These are phyloP conservation scores for Pangasianodon hypophthalmus DNA, from an alignment of 2,113 vertebrate species.

Conservation along the genomic window DNA sequence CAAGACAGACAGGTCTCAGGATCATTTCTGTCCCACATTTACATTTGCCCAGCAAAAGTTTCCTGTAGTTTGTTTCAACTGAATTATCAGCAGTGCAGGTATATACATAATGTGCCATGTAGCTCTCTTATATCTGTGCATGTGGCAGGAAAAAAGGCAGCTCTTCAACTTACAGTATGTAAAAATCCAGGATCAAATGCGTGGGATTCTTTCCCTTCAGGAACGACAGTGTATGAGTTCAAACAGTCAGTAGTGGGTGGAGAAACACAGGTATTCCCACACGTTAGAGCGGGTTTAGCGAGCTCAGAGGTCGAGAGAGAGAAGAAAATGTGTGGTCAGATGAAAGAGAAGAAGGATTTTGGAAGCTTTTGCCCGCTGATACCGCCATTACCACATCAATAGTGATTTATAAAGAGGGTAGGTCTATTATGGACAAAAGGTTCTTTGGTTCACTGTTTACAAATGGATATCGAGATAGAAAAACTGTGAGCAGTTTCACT, in stretches of 20 bases:
- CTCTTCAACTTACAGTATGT: background rate
- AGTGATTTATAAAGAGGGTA: background rate
- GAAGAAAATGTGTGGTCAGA: slow-evolving; percentile 3
- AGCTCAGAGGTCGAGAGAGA: slow-evolving; percentile 14
- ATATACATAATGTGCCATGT: background rate
- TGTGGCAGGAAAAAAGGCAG: background rate
- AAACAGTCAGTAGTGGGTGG: slow-evolving; percentile 9
- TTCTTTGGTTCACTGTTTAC: background rate
- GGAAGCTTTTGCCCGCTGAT: background rate
- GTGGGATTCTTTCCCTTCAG: slow-evolving; percentile 21
- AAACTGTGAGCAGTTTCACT: slow-evolving; percentile 17
- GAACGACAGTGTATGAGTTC: background rate
- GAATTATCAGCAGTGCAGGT: background rate
- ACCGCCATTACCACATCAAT: slow-evolving; percentile 2
- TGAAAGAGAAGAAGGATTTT: slow-evolving; percentile 6
- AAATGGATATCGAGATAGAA: background rate
- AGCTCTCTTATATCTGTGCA: background rate
- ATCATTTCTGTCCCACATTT: background rate
- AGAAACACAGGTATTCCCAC: slow-evolving; percentile 21
- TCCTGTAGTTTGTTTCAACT: background rate
- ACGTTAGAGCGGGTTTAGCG: background rate
- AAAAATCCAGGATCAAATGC: slow-evolving; percentile 34
- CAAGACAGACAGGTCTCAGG: background rate
- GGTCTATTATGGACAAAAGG: background rate
- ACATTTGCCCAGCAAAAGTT: background rate